A percentile compares a stretch with the other conserved stretches of the same genome.
These are phyloP conservation scores for Oryzias melastigma DNA, from an alignment of 2,113 vertebrate species.

Conservation along the genomic window DNA sequence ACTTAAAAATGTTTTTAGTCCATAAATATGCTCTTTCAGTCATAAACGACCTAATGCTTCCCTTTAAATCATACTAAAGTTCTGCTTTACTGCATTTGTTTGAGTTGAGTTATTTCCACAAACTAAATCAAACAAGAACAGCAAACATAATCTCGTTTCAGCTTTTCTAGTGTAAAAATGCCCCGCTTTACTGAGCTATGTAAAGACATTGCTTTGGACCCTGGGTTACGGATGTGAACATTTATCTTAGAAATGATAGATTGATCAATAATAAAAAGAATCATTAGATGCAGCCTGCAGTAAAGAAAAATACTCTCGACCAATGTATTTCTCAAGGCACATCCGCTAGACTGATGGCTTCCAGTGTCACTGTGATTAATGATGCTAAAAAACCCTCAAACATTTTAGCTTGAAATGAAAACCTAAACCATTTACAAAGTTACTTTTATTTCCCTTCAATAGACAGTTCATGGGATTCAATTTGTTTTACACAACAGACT, in stretches of 20 bases:
- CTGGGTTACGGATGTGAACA: background rate
- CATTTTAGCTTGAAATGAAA: constrained; percentile 2
- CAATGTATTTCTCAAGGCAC: constrained; percentile 4
- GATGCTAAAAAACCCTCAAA: constrained; percentile 14
- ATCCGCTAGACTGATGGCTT: constrained; percentile 6
- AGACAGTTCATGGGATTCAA: background rate
- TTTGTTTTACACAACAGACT: no score
- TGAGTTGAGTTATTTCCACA: no score
- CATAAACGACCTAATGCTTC: constrained; percentile 11
- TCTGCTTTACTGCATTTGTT: no score
- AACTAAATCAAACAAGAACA: no score
- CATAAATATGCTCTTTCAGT: constrained; percentile 3
- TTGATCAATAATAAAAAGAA: constrained; percentile 16
- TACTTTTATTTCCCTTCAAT: background rate
- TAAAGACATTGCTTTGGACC: background rate
- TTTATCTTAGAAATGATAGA: constrained; percentile 8
- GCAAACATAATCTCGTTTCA: background rate
- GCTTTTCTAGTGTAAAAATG: constrained; percentile 4
- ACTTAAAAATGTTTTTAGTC: background rate
- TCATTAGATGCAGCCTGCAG: constrained; percentile 10
- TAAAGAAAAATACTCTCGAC: constrained; percentile 7
- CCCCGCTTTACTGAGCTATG: background rate
- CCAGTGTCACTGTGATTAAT: constrained; percentile 9
- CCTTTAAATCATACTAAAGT: background rate
- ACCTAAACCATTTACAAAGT: background rate